These are phyloP conservation scores for Dipodomys stephensi DNA, from an alignment of 2,113 vertebrate species.

Conservation along the genomic window DNA sequence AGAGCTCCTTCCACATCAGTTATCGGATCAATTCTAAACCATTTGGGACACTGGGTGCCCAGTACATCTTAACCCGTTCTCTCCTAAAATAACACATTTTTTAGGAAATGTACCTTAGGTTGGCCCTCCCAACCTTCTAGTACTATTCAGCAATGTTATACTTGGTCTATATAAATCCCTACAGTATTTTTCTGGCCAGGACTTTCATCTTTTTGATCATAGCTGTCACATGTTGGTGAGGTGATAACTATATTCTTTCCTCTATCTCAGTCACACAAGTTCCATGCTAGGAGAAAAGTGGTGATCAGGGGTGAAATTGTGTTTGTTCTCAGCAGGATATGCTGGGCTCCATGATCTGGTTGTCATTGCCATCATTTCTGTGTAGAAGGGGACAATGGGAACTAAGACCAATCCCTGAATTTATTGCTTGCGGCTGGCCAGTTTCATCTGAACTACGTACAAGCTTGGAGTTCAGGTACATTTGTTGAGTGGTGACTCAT, in stretches of 20 bases:
- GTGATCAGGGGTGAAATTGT: background rate
- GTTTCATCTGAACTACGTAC: background rate
- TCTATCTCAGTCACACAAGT: background rate
- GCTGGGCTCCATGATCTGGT: background rate
- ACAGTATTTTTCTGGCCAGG: background rate
- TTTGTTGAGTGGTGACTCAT: background rate
- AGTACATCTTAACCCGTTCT: background rate
- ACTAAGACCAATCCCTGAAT: background rate
- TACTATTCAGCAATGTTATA: background rate
- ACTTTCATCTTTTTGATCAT: background rate
- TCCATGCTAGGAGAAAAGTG: background rate
- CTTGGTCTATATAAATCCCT: background rate
- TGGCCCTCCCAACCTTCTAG: background rate
- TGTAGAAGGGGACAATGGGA: background rate
- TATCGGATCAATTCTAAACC: background rate
- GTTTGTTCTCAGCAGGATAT: background rate
- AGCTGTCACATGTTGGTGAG: background rate
- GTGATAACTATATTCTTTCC: background rate
- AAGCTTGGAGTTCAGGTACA: background rate
- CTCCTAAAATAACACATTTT: background rate
- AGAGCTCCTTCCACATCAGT: background rate
- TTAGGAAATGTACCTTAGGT: background rate
- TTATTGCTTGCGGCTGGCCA: background rate
- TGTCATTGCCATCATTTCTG: background rate
- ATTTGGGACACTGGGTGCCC: background rate